Evolutionary conservation across 2,888 invertebrate genomes (phyloP).

Genomic region (Philhelius pedissequus): DNA sequence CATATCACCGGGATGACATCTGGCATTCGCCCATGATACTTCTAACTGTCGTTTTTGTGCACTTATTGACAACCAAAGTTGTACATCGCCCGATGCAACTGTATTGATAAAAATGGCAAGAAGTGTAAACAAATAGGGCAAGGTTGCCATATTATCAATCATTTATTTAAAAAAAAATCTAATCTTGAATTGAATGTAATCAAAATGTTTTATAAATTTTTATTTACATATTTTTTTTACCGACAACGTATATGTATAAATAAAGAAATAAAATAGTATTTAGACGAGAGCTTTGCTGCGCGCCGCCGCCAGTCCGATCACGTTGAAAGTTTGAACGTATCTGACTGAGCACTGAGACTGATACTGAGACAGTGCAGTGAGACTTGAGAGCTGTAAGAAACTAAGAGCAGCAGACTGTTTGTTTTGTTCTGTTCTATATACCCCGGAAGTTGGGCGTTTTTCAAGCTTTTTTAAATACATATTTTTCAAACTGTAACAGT

Average conservation of each 20-base stretch:
- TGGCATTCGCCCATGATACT: slow-evolving; percentile 77
- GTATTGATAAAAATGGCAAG: not conserved
- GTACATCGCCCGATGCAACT: slow-evolving; percentile 46
- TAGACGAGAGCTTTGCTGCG: not conserved
- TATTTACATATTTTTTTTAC: slow-evolving; percentile 3
- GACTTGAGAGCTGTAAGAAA: not conserved
- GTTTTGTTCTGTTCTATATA: not conserved
- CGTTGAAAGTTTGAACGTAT: slow-evolving; percentile 58
- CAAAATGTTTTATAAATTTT: not conserved
- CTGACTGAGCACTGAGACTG: no score
- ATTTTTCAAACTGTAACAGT: slow-evolving; percentile 47
- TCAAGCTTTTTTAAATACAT: slow-evolving; percentile 15
- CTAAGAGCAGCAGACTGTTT: slow-evolving; percentile 12
- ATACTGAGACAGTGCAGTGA: no score
- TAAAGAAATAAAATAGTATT: not conserved
- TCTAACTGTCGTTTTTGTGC: slow-evolving; percentile 76
- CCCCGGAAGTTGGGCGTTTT: slow-evolving; percentile 41
- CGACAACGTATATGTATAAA: slow-evolving; percentile 23
- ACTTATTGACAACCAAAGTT: slow-evolving; percentile 76
- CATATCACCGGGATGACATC: slow-evolving; percentile 72
- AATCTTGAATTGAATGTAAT: not conserved
- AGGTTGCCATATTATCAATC: slow-evolving; percentile 29
- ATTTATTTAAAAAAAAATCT: not conserved
- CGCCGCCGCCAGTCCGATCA: slow-evolving; percentile 22
- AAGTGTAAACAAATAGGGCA: slow-evolving; percentile 22